A percentile compares a stretch with the other conserved stretches of the same genome.
These are phyloP conservation scores for Onychorhynchus coronatus DNA, from an alignment of 2,113 vertebrate genomes.

Conservation along the genomic window DNA sequence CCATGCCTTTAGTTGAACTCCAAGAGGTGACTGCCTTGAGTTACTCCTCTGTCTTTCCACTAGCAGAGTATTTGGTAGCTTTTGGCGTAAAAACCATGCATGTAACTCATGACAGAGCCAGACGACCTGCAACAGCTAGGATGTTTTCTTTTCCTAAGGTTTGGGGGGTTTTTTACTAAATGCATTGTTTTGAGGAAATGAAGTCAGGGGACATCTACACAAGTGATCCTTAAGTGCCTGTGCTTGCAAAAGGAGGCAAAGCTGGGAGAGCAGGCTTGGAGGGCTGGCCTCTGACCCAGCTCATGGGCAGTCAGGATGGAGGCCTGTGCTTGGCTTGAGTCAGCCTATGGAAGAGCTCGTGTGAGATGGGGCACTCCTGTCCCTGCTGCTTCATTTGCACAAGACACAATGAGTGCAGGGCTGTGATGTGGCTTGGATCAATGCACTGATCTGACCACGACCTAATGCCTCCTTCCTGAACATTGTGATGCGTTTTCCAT, in stretches of 20 bases:
- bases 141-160: neutral
- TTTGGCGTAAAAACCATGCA: neutral
- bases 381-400: neutral
- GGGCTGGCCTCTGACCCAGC: neutral
- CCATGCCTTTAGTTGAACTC: neutral
- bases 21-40: neutral
- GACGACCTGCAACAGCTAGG: neutral
- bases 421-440: neutral
- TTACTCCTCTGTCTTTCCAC: neutral
- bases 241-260: neutral
- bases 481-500: neutral
- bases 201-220: neutral
- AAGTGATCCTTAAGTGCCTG: neutral
- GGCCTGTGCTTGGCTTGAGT: neutral
- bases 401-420: neutral
- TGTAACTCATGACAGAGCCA: neutral
- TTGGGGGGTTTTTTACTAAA: neutral
- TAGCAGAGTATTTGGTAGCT: neutral
- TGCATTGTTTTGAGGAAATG: neutral
- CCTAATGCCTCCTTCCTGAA: neutral
- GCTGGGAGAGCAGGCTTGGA: neutral
- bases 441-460: neutral
- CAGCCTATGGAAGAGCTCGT: neutral
- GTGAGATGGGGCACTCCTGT: neutral
- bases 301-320: rapidly evolving